Conservation (phyloP, 1,140 invertebrate genomes). For the Platyscapa corneri region DNA sequence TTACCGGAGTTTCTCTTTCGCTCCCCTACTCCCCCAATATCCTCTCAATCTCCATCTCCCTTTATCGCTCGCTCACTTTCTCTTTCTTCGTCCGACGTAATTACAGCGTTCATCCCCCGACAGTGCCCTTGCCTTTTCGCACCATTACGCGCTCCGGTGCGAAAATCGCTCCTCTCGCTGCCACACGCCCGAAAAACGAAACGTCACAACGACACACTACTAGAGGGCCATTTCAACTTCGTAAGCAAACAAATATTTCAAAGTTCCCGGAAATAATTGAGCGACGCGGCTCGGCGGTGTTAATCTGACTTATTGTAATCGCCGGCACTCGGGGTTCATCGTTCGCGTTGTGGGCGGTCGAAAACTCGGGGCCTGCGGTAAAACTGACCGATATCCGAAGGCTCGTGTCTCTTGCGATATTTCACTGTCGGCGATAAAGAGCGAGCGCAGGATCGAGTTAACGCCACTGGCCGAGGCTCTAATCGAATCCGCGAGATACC, state of each 20-base stretch:
- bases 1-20: not conserved
- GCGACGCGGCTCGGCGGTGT: too few relatives aligned
- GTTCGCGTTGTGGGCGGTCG: not conserved
- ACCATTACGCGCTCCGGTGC: not conserved
- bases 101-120: slow-evolving; percentile 46
- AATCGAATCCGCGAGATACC: too few relatives aligned
- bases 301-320: slow-evolving; percentile 27
- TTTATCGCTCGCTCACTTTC: not conserved
- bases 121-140: slow-evolving; percentile 22
- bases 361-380: not conserved
- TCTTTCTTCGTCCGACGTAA: slow-evolving; percentile 11
- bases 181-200: not conserved
- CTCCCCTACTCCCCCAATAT: not conserved
- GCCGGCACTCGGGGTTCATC: not conserved
- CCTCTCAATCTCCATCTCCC: too few relatives aligned
- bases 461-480: too few relatives aligned
- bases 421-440: too few relatives aligned
- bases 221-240: slow-evolving; percentile 31
- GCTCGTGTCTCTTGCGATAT: too few relatives aligned
- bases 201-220: not conserved
- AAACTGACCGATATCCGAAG: too few relatives aligned
- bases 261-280: slow-evolving; percentile 17
- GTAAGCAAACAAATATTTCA: slow-evolving; percentile 24
- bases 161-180: not conserved
- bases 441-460: too few relatives aligned